phyloP scores from a whole-genome alignment of 64 coral and sea anemone genomes.

The Porites lutea region DNA sequence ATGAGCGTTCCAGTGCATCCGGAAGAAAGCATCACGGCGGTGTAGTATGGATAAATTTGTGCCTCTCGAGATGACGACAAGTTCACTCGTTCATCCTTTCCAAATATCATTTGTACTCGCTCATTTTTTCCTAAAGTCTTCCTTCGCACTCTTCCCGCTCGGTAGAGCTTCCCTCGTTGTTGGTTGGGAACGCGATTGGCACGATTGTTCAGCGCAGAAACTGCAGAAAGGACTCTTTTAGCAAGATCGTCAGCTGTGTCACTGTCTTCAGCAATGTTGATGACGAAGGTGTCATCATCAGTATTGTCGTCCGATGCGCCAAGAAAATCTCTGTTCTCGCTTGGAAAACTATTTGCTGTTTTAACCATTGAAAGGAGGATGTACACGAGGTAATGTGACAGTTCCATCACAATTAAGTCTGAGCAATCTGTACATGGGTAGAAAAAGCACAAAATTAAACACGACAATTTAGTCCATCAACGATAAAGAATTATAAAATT shows the following conservation, averaged over 20 bases:
- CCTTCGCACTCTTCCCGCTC: neutral
- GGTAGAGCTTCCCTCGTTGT: too few relatives aligned
- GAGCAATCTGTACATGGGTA: neutral
- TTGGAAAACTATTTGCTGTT: neutral
- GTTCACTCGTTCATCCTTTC: conserved; percentile 49
- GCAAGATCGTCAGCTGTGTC: neutral
- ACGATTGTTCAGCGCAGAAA: neutral
- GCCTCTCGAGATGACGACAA: conserved; percentile 56
- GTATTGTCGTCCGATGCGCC: neutral
- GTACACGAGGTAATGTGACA: conserved; percentile 6
- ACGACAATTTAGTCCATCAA: neutral
- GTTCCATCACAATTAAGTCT: neutral
- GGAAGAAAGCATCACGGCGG: conserved; percentile 63
- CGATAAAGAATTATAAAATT: neutral
- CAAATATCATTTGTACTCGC: conserved; percentile 59
- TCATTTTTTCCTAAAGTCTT: conserved; percentile 53
- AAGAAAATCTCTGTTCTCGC: neutral
- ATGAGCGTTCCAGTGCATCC: conserved; percentile 78
- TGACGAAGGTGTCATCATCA: neutral
- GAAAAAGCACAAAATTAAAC: neutral
- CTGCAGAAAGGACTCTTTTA: neutral
- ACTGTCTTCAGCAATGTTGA: conserved; percentile 22
- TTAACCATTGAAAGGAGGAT: neutral
- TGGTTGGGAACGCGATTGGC: neutral
- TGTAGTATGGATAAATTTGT: conserved; percentile 68